Evolutionary conservation across 2,888 invertebrate species (phyloP), one percentile per base, ranked within the genome.

Genomic region (Calameuta filiformis): DNA sequence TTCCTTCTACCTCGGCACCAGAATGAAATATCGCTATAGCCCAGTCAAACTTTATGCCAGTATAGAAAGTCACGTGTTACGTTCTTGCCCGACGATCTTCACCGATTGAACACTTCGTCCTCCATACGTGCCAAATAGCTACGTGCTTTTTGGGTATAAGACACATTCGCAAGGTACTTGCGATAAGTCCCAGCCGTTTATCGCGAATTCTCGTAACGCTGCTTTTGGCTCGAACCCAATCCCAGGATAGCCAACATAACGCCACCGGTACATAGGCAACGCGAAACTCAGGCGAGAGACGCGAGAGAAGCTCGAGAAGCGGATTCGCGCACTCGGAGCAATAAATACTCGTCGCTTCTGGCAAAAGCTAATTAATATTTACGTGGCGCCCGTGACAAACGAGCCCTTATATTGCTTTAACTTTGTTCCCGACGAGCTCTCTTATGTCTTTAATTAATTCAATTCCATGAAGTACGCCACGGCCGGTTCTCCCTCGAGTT

Each of bases 321-420:
- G 78, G 77, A 77, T 79, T 40, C 73, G 77, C 74, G 68, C 73
- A 81, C 75, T 81, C 81, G 68, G 68, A 73, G 78, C 76, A 78
- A 83, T 83, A 83, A 82, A 84, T 84, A 82, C 83, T 82, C 79
- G 84, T 84, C 83, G 83, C 81, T 80, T 81, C 80, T 81, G 76
- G 82, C 79, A 75, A 82, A 82, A 85, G 86, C 84, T 87, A 88
- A 87, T 88, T 85, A 86, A 87, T 87, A 88, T 88, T 88, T 87
- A 86, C 85, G 86, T 82, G 82, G 82, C 81, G 78, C 79, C 81
- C 82, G 77, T 83, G 84, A 85, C 84, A 84, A 86, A 84, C 84
- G 85, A 82, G 79, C 79, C 82, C 83, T 81, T 83, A 83, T 84
- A 85, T 83, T 81, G 80, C 81, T 77, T 76, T 73, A 77, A 81